Conservation (phyloP, 2,113 vertebrate species). For the Melanerpes formicivorus region DNA sequence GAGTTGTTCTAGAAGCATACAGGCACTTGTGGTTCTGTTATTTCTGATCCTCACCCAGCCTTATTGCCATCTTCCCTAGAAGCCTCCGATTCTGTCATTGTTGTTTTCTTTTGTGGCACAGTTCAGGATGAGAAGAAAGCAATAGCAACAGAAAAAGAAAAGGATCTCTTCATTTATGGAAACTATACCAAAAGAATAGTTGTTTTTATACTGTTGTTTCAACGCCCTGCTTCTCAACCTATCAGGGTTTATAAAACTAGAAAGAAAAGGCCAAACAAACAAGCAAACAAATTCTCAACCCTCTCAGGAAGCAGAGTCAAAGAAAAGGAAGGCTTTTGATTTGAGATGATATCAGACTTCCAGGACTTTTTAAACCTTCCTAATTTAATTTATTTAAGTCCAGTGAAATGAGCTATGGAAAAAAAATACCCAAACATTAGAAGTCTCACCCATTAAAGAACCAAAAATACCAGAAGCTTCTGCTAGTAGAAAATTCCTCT, state of each 20-base stretch:
- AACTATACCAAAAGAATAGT: neutral
- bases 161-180: neutral
- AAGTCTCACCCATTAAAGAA: slow-evolving; percentile 37
- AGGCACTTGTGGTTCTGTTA: neutral
- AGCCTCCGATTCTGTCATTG: neutral
- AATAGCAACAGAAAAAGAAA: neutral
- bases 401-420: slow-evolving; percentile 37
- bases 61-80: neutral
- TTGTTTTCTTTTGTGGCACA: neutral
- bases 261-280: neutral
- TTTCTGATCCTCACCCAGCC: neutral
- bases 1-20: neutral
- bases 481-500: slow-evolving; percentile 56
- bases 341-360: neutral
- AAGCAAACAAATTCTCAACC: fast-evolving
- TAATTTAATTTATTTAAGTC: slow-evolving; percentile 26
- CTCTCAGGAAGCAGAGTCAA: neutral
- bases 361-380: slow-evolving; percentile 13
- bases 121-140: neutral
- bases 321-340: neutral
- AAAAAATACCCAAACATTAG: neutral
- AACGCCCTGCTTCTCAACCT: neutral
- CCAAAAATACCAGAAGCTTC: slow-evolving; percentile 56
- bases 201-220: neutral
- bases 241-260: neutral